A percentile compares a stretch with the other conserved stretches of the same genome.
phyloP scores from a whole-genome alignment of 2,797 vertebrate species.

The Cichlasoma orientale region DNA sequence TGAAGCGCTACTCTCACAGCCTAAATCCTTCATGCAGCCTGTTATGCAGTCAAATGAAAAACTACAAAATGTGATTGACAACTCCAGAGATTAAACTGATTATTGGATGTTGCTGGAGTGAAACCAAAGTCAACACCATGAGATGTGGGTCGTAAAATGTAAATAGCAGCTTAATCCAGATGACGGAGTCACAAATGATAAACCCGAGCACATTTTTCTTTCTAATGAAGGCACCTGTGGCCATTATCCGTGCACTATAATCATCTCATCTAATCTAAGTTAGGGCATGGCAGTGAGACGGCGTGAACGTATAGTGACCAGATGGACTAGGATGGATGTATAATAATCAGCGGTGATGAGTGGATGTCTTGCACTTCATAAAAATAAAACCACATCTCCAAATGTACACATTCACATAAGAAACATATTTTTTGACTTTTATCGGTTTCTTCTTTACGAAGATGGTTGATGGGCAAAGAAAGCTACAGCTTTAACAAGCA shows the following conservation, averaged over 20 bases:
- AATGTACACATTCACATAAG: not conserved
- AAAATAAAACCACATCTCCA: not conserved
- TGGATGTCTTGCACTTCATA: not conserved
- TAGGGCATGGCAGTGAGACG: not conserved
- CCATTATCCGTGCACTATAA: not conserved
- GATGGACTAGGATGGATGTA: not conserved
- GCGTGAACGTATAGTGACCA: not conserved
- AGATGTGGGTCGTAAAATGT: slow-evolving; percentile 21
- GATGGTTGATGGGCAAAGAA: not conserved
- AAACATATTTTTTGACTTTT: not conserved
- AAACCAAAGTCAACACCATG: slow-evolving; percentile 27
- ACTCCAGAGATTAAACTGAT: slow-evolving; percentile 56
- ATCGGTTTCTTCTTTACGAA: not conserved
- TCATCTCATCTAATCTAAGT: slow-evolving; percentile 7
- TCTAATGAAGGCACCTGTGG: not conserved
- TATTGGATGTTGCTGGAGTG: slow-evolving; percentile 36
- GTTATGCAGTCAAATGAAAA: slow-evolving; percentile 39
- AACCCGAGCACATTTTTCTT: not conserved
- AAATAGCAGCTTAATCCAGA: slow-evolving; percentile 32
- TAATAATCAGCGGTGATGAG: not conserved
- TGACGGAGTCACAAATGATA: slow-evolving; percentile 3
- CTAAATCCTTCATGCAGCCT: slow-evolving; percentile 33
- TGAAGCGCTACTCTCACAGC: slow-evolving; percentile 11
- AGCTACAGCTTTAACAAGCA: not conserved
- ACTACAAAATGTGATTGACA: slow-evolving; percentile 53